Base-by-base conservation (phyloP, 2,113 vertebrate species). In the Gavia stellata region DNA sequence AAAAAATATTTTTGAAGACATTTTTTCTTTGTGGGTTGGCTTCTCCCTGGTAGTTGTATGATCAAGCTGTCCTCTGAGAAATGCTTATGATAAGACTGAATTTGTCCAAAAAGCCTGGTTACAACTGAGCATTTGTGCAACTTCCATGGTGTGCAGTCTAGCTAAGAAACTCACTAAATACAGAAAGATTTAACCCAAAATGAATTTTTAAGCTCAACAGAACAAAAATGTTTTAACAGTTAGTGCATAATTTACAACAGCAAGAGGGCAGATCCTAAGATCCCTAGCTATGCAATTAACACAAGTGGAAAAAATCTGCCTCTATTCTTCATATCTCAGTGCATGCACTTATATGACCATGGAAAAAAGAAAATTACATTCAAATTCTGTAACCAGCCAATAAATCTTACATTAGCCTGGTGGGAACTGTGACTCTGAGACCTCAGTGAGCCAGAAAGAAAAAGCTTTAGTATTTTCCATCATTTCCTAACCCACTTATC, bases 321-420 rank as follows among this genome's bases (percentile, higher is more conserved):
- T 34, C 62, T 4, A 17, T 58, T 62, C 47, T 71, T 28, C 16
- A 0, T 5, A 26, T 19, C 44, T 80, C n/a, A 33, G 20, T 5
- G 7, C 31, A 1, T 34, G 16, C 10, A 65, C 44, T 6, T 34
- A 2, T 5, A 47, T 11, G 56, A 59, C n/a, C 31, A 26, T 0
- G 18, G 42, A 10, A 65, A 81, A 80, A 73, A 65, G 10, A 26
- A 81, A 94, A 62, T 45, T 23, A 29, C 80, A 72, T 70, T 68
- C 20, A 21, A 63, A 67, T 87, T 88, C 52, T 71, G n/a, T 17
- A 26, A 58, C 40, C 33, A 84, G 19, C 17, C 68, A 71, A 66
- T 75, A 85, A 89, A 90, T 91, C 56, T 71, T 59, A 8, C n/a
- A 33, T 94, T 68, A 91, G 34, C 45, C 50, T 47, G 10, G 19